Evolutionary conservation across 2,797 vertebrate species (phyloP).

Genomic region (Neoniphon sammara): DNA sequence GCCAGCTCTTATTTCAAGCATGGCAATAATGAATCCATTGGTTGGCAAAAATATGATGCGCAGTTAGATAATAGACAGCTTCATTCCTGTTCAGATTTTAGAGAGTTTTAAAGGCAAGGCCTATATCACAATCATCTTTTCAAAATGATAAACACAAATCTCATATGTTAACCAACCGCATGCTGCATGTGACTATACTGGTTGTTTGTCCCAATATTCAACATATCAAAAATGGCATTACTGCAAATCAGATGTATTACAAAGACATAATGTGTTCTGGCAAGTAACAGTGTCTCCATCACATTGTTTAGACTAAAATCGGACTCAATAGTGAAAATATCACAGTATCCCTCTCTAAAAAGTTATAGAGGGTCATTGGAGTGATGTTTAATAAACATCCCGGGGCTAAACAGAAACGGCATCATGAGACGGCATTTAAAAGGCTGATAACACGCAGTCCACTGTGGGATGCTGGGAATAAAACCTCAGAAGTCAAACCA

Average conservation of each 20-base stretch:
- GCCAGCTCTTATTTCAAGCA: slow-evolving; percentile 1
- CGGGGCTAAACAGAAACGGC: neutral
- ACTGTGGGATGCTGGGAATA: neutral
- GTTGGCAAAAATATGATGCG: neutral
- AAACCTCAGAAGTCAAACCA: neutral
- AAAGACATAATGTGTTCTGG: neutral
- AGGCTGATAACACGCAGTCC: neutral
- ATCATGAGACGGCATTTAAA: neutral
- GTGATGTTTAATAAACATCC: too few species aligned
- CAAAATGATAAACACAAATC: neutral
- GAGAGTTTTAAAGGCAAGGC: neutral
- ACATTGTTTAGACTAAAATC: neutral
- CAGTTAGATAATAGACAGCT: neutral
- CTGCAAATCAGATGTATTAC: neutral
- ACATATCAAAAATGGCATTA: neutral
- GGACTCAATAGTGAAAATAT: too few species aligned
- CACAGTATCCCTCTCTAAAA: too few species aligned
- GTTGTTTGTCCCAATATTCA: neutral
- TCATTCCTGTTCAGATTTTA: neutral
- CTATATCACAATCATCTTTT: neutral
- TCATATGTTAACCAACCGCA: too few species aligned
- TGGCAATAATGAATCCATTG: neutral
- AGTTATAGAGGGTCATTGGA: too few species aligned
- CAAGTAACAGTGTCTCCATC: neutral
- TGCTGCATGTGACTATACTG: too few species aligned